These are phyloP conservation scores for Neotoma lepida DNA, from an alignment of 2,113 vertebrate genomes.

Conservation along the genomic window DNA sequence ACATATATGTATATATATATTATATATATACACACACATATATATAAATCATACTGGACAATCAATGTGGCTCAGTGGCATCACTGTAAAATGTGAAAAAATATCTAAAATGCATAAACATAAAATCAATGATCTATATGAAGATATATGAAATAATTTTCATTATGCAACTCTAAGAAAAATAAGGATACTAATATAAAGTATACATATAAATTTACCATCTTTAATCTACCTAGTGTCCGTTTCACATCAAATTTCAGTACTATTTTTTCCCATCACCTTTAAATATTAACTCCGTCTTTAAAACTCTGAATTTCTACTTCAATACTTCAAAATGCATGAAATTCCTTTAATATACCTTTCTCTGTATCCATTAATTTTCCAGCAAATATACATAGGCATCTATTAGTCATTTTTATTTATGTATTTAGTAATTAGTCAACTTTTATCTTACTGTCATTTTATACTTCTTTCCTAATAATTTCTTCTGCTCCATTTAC, in stretches of 20 bases:
- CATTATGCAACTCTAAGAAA: not conserved
- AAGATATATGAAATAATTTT: not conserved
- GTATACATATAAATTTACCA: not conserved
- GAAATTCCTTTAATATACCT: not conserved
- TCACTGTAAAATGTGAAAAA: not conserved
- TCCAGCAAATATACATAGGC: not conserved
- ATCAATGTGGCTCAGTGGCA: not conserved
- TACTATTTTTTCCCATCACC: not conserved
- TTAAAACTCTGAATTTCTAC: not conserved
- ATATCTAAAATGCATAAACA: not conserved
- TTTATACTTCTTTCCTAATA: too few relatives aligned
- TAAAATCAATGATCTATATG: not conserved
- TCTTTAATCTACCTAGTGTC: not conserved
- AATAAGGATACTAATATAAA: not conserved
- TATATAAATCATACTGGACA: not conserved
- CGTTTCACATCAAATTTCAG: not conserved
- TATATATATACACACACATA: not conserved
- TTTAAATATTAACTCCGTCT: not conserved
- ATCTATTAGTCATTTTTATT: not conserved
- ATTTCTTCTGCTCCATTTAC: too few relatives aligned
- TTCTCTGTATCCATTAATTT: not conserved
- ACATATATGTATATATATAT: not conserved
- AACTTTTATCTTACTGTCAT: too few relatives aligned
- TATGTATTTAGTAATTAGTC: not conserved
- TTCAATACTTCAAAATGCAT: not conserved